These are phyloP conservation scores for Aphidius gifuensis DNA, from an alignment of 1,140 invertebrate species.

Conservation along the genomic window DNA sequence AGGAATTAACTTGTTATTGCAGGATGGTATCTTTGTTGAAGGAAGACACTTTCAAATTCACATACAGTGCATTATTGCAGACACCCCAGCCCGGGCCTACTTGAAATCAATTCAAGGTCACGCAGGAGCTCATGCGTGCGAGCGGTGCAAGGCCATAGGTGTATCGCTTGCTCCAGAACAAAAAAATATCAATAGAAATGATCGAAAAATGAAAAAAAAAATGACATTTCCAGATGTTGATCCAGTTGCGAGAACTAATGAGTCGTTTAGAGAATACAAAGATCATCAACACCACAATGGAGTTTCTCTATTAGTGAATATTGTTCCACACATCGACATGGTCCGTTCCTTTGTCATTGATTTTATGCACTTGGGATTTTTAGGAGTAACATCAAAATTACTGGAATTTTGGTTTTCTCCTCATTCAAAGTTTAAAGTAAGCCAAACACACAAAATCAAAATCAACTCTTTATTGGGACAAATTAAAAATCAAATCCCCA, in stretches of 20 bases:
- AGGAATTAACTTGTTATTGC: conserved; percentile 21
- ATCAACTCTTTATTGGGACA: conserved; percentile 5
- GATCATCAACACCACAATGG: conserved; percentile 13
- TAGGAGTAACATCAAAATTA: conserved; percentile 18
- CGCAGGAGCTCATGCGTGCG: conserved; percentile 15
- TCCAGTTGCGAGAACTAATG: conserved; percentile 7
- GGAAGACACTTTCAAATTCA: conserved; percentile 10
- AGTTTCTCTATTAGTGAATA: conserved; percentile 14
- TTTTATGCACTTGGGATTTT: conserved; percentile 15
- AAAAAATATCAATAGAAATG: no score
- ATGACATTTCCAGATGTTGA: conserved; percentile 14
- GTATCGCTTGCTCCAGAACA: background rate
- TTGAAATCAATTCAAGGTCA: conserved; percentile 17
- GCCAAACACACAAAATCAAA: background rate
- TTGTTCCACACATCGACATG: conserved; percentile 17
- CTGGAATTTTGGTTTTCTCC: conserved; percentile 2
- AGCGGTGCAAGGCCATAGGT: conserved; percentile 18
- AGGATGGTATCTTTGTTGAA: conserved; percentile 16
- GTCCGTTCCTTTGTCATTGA: conserved; percentile 10
- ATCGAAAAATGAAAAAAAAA: background rate
- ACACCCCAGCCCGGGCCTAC: conserved; percentile 17
- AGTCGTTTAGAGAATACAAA: conserved; percentile 13
- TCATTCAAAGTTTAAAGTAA: conserved; percentile 10
- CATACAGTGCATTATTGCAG: conserved; percentile 18
- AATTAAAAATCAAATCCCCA: conserved; percentile 7